These are phyloP conservation scores for Hydropsyche tenuis DNA, from an alignment of 1,140 invertebrate genomes.

Conservation along the genomic window DNA sequence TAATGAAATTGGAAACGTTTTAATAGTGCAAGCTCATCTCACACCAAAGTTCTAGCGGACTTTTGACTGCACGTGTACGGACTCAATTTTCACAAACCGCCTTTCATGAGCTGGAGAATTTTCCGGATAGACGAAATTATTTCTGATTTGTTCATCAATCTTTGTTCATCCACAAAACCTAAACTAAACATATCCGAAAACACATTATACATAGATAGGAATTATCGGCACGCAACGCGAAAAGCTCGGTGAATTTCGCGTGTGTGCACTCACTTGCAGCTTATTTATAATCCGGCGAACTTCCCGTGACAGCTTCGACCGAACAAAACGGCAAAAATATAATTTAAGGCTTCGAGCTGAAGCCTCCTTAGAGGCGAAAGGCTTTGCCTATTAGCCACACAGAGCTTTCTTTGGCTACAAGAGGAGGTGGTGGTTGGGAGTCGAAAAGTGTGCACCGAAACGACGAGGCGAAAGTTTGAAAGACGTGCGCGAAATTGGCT, in stretches of 20 bases:
- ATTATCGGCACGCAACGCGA: conserved; percentile 30
- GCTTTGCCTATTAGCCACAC: neutral
- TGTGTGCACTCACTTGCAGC: conserved; percentile 43
- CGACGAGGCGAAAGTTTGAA: conserved; percentile 7
- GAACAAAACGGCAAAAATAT: conserved; percentile 14
- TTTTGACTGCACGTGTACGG: neutral
- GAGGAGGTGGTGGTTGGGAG: neutral
- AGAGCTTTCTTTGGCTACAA: conserved; percentile 6
- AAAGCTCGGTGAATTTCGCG: conserved; percentile 38
- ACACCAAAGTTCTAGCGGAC: neutral
- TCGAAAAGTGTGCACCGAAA: neutral
- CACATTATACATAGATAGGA: neutral
- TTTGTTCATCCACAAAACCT: too few relatives aligned
- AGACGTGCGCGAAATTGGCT: conserved; percentile 8
- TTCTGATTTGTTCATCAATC: neutral
- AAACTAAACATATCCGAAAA: too few relatives aligned
- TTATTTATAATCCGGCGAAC: conserved; percentile 45
- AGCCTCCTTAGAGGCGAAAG: neutral
- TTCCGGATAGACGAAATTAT: neutral
- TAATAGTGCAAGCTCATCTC: conserved; percentile 1
- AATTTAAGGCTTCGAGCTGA: neutral
- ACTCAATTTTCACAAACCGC: conserved; percentile 2
- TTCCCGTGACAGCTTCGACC: conserved; percentile 18
- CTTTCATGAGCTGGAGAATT: neutral
- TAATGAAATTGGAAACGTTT: conserved; percentile 16